Conservation (phyloP, 2,797 vertebrate species). For the Lindbergichthys nudifrons region DNA sequence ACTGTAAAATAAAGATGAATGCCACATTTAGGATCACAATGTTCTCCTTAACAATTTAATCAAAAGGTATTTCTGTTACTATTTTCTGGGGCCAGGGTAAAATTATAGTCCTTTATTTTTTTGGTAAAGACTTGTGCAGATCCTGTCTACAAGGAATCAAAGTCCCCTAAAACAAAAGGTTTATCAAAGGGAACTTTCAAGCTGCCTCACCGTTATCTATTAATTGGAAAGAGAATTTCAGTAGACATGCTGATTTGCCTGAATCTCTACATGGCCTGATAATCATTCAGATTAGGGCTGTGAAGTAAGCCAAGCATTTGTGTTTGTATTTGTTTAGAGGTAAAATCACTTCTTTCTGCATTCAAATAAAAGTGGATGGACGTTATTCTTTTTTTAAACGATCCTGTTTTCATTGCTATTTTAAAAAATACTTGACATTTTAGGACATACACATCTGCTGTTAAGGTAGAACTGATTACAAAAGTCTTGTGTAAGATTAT, state of each 20-base stretch:
- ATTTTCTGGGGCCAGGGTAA: not conserved
- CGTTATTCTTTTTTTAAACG: no score
- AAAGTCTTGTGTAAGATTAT: constrained; percentile 22
- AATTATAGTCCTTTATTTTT: not conserved
- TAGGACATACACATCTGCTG: constrained; percentile 19
- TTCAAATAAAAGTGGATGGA: no score
- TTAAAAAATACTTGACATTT: no score
- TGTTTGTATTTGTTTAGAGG: no score
- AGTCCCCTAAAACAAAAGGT: not conserved
- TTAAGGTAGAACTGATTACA: constrained; percentile 6
- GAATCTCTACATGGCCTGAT: not conserved
- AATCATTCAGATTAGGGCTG: constrained; percentile 2
- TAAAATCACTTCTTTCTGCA: no score
- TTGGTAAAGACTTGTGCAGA: not conserved
- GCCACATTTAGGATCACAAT: not conserved
- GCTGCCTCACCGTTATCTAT: constrained; percentile 13
- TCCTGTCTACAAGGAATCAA: not conserved
- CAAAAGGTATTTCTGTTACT: not conserved
- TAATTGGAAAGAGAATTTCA: constrained; percentile 20
- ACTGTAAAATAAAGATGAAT: not conserved
- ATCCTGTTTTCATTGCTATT: no score
- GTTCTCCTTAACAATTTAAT: not conserved
- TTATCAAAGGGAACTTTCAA: constrained; percentile 5
- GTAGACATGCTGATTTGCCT: constrained; percentile 8
- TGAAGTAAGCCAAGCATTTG: no score